Evolutionary conservation across 2,113 vertebrate species (phyloP), one percentile per base, ranked within the genome.

Genomic region (Pontoporia blainvillei): DNA sequence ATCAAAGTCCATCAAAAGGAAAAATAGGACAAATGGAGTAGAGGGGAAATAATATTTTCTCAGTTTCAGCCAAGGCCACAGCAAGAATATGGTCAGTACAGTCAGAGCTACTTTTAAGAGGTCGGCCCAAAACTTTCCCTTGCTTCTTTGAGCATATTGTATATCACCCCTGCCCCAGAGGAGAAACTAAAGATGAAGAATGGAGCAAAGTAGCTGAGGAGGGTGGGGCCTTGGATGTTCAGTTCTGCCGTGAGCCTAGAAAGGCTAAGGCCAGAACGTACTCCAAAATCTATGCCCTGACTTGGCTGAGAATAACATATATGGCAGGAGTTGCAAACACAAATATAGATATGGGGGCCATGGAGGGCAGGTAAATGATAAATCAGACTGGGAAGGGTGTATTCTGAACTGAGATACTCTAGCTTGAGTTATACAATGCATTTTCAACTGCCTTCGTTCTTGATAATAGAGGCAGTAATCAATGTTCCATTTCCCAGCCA

Each of bases 21-120:
- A 13, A 49, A 49, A 49, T 49, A 49, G 46, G 13, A 14, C 46
- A 49, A 49, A 49, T 49, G 46, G 46, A 49, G 46, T 49, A 49
- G 46, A 84, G 54, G 71, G 59, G 78, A 90, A 91, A 83, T 54
- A 62, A 49, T 72, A 25, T 57, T 95, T 95, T 84, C 88, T 86
- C 62, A 49, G 27, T 67, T 69, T 84, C 36, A 36, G 29, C 41
- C 88, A 90, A 96, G 88, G 64, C 83, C 76, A 59, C 5, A 5
- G n/a, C 62, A 83, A 94, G 89, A 54, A 86, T 9, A 17, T 21
- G 52, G 44, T 36, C 66, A 25, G 31, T 15, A 13, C 5, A 12
- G 49, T 49, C 29, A 90, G 61, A 67, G n/a, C 44, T n/a, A 49
- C n/a, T 54, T 90, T 62, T 39, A 76, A 72, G 79, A 54, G 54